phyloP scores from a whole-genome alignment of 2,888 invertebrate genomes.

The Notodonta ziczac region DNA sequence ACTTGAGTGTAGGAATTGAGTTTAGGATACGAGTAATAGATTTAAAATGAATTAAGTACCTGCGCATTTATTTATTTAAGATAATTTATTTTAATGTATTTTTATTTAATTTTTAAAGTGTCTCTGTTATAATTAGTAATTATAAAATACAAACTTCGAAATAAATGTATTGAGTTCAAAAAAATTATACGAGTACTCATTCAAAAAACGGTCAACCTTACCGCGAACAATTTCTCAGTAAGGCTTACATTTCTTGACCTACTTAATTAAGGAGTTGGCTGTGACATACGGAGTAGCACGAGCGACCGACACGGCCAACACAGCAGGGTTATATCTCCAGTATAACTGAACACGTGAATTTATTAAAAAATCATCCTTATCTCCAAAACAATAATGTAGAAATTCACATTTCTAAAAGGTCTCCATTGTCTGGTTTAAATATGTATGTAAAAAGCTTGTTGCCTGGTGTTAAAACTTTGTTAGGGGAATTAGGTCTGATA shows the following conservation, averaged over 20 bases:
- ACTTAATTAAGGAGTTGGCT: slow-evolving; percentile 49
- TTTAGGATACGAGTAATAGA: too few species aligned
- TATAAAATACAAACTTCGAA: too few species aligned
- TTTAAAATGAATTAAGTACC: too few species aligned
- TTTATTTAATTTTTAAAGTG: too few species aligned
- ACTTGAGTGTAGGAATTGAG: too few species aligned
- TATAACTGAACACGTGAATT: background rate
- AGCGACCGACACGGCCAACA: slow-evolving; percentile 36
- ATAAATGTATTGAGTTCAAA: too few species aligned
- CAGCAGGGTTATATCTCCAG: slow-evolving; percentile 17
- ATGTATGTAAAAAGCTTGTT: slow-evolving; percentile 26
- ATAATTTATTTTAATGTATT: too few species aligned
- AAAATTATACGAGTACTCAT: too few species aligned
- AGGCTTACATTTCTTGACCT: slow-evolving; percentile 44
- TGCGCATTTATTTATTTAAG: too few species aligned
- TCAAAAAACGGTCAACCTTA: too few species aligned
- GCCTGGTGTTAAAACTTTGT: slow-evolving; percentile 36
- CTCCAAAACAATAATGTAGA: background rate
- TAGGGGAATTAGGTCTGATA: slow-evolving; percentile 16
- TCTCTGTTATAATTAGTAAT: too few species aligned
- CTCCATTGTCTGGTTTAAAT: slow-evolving; percentile 10
- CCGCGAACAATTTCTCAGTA: too few species aligned
- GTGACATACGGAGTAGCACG: slow-evolving; percentile 27
- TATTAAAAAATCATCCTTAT: slow-evolving; percentile 8
- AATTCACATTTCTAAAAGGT: background rate